Percentiles rank a stretch among this genome's conserved stretches.
These are phyloP conservation scores for Herpailurus yagouaroundi DNA, from an alignment of 2,113 vertebrate genomes.

Conservation along the genomic window DNA sequence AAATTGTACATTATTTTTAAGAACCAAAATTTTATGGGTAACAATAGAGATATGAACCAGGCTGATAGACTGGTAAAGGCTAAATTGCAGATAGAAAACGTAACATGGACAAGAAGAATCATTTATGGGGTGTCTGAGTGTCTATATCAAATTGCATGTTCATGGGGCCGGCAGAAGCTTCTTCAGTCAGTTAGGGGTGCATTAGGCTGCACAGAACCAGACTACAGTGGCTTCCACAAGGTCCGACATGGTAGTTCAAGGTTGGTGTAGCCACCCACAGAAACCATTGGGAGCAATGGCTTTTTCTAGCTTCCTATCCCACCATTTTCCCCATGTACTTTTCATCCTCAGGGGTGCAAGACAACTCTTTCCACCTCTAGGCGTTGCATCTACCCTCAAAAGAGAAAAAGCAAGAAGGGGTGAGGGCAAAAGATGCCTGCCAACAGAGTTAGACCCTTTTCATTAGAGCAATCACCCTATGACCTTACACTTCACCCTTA, in stretches of 20 bases:
- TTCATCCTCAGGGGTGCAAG: not conserved
- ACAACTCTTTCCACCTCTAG: not conserved
- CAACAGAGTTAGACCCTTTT: not conserved
- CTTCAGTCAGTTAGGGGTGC: not conserved
- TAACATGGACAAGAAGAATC: not conserved
- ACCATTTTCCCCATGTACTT: not conserved
- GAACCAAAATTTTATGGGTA: not conserved
- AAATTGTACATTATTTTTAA: not conserved
- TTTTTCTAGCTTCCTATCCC: not conserved
- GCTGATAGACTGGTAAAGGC: not conserved
- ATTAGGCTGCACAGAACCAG: not conserved
- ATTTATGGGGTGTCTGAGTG: not conserved
- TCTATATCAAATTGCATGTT: not conserved
- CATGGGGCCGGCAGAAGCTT: not conserved
- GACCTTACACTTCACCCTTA: not conserved
- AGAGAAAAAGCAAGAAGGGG: not conserved
- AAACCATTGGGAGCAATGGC: fast-evolving
- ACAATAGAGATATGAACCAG: not conserved
- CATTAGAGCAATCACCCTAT: not conserved
- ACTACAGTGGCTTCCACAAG: not conserved
- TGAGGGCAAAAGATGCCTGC: not conserved
- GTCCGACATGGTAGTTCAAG: not conserved
- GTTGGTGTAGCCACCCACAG: not conserved
- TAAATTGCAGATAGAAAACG: not conserved
- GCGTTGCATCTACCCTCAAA: not conserved